Conservation (phyloP, 1,140 invertebrate genomes). For the Ladona fulva region DNA sequence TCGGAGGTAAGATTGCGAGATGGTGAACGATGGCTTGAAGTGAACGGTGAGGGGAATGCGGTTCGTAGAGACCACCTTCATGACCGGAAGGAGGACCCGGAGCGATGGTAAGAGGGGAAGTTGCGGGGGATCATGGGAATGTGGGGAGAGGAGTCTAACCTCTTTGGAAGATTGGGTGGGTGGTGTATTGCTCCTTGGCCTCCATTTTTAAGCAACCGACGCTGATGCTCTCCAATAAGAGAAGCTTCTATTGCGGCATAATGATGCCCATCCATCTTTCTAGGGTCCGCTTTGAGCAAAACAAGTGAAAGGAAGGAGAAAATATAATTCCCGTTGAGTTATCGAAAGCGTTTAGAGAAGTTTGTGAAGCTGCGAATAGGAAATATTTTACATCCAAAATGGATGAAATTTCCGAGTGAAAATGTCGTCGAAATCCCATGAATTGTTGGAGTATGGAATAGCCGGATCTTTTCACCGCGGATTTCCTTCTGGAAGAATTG, state of each 20-base stretch:
- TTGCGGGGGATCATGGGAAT: not conserved
- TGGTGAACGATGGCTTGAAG: no score
- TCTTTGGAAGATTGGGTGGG: slow-evolving; percentile 3
- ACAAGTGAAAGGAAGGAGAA: not conserved
- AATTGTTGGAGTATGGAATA: no score
- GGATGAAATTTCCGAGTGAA: not conserved
- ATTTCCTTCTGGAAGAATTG: no score
- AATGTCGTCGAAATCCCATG: no score
- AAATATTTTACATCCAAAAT: not conserved
- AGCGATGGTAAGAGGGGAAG: not conserved
- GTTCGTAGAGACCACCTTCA: not conserved
- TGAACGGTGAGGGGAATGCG: no score
- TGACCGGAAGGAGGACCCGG: not conserved
- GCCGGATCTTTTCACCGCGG: no score
- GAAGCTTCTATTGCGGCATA: not conserved
- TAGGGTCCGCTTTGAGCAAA: no score
- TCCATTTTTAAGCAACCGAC: not conserved
- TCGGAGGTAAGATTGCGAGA: no score
- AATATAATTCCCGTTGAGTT: not conserved
- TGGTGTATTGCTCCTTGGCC: not conserved
- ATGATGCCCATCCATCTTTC: not conserved
- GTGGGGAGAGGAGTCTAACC: not conserved
- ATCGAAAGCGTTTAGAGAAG: not conserved
- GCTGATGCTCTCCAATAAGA: not conserved
- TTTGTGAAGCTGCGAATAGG: not conserved